Evolutionary conservation across 2,113 vertebrate species (phyloP).

Genomic region (mouse (Mus musculus)): GRCm39 chr17:51900501-51901000

Average conservation of each 20-base stretch:
- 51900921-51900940: not conserved
- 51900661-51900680: not conserved
- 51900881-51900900: not conserved
- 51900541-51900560: slow-evolving; percentile 22
- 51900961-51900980: not conserved
- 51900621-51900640: not conserved
- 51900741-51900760: not conserved
- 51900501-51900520: not conserved
- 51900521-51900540: slow-evolving; percentile 8
- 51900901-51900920: not conserved
- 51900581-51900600: not conserved
- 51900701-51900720: not conserved
- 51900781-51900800: not conserved
- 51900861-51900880: not conserved
- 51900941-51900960: not conserved
- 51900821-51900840: not conserved
- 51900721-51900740: not conserved
- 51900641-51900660: not conserved
- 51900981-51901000: not conserved
- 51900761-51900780: not conserved
- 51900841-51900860: not conserved
- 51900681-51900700: not conserved
- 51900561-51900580: slow-evolving; percentile 19
- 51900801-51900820: not conserved
- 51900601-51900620: not conserved